Conservation (phyloP, 2,888 invertebrate species). For the Antheraea assamensis region DNA sequence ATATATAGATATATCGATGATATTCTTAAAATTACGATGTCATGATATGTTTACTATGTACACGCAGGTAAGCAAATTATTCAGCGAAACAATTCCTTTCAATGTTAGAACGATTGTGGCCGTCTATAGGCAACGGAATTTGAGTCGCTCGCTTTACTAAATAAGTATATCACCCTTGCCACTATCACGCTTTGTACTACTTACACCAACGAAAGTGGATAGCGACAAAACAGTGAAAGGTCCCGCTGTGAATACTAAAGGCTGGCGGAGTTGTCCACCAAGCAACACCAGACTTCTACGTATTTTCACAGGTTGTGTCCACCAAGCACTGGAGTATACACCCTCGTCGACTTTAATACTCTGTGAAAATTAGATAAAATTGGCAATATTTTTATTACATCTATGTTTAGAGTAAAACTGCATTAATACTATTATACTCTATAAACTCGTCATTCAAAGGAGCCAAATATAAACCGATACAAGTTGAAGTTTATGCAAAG, state of each 20-base stretch:
- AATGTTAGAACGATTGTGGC: background rate
- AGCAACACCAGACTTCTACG: conserved; percentile 56
- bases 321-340: conserved; percentile 63
- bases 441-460: no score
- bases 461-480: no score
- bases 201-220: conserved; percentile 62
- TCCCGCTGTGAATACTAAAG: conserved; percentile 60
- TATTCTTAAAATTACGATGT: background rate
- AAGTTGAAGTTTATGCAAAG: no score
- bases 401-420: no score
- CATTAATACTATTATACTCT: no score
- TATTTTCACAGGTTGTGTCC: conserved; percentile 47
- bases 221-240: conserved; percentile 62
- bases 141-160: no score
- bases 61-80: background rate
- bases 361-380: conserved; percentile 34
- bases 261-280: conserved; percentile 54
- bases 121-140: background rate
- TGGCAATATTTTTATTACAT: no score
- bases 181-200: conserved; percentile 33
- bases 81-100: background rate
- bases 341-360: conserved; percentile 56
- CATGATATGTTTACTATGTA: background rate
- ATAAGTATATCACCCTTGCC: no score
- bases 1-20: background rate